Percentiles rank a stretch among this genome's conserved stretches.
Conservation (phyloP, 2,888 invertebrate species). For the Timandra comae region DNA sequence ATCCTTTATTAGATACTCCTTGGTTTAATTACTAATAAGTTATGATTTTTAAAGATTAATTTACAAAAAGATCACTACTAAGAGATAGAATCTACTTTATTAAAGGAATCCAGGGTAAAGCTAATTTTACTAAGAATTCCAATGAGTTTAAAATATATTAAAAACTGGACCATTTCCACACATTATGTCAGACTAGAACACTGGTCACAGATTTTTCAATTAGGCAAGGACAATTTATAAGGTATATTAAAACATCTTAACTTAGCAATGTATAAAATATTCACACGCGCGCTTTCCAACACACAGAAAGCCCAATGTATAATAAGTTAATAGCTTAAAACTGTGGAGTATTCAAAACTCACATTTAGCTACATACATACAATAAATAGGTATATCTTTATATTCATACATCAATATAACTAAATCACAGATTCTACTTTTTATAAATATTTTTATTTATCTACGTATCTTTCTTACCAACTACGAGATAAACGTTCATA, state of each 20-base stretch:
- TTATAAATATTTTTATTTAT: conserved; percentile 25
- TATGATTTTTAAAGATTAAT: too few relatives aligned
- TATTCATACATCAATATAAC: conserved; percentile 36
- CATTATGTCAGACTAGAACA: conserved; percentile 63
- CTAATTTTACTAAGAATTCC: too few relatives aligned
- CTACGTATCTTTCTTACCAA: conserved; percentile 67
- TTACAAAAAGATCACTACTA: too few relatives aligned
- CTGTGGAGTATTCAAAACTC: conserved; percentile 55
- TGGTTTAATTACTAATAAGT: too few relatives aligned
- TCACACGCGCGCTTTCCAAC: conserved; percentile 30
- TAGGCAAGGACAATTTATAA: conserved; percentile 61
- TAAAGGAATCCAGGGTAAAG: too few relatives aligned
- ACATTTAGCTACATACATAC: conserved; percentile 34
- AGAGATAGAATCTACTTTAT: too few relatives aligned
- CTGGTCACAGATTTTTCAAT: conserved; percentile 61
- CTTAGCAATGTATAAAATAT: conserved; percentile 27
- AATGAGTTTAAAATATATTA: conserved; percentile 26
- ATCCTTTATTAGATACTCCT: too few relatives aligned
- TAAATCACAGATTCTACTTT: conserved; percentile 74
- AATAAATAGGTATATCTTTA: conserved; percentile 40
- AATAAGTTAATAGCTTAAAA: conserved; percentile 52
- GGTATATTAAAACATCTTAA: conserved; percentile 29
- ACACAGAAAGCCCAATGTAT: conserved; percentile 38
- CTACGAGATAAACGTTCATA: conserved; percentile 91
- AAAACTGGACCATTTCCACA: conserved; percentile 40